Evolutionary conservation across 2,888 invertebrate genomes (phyloP), one percentile per base, ranked within the genome.

Genomic region (Criorhina ranunculi): DNA sequence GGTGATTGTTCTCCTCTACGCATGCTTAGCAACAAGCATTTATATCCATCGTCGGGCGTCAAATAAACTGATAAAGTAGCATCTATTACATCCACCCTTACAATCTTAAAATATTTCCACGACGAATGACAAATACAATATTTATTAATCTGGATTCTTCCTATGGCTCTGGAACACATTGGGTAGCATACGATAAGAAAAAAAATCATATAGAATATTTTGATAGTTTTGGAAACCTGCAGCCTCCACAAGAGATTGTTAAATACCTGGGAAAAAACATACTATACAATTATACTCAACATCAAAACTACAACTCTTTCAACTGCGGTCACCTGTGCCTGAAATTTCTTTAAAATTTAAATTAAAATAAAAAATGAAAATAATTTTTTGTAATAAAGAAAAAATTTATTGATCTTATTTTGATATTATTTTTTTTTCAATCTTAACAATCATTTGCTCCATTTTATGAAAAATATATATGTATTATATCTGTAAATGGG

Each of bases 401-500:
- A 17, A 35, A 6, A 35, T 35, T 15, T 2, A 31, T 33, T 33
- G 24, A 24, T 3, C 24, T 24, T 24, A 24, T 24, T 24, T 24
- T 24, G 5, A 46, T 12, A 46, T 8, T 5, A 46, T 24, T 24
- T 24, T n/a, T n/a, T 24, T 24, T 24, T 24, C 24, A 24, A 24
- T 24, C 24, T 24, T 24, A 24, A 24, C 24, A 24, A 24, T 24
- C n/a, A 17, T 17, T 8, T 15, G 24, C 1, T 24, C 24, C 24
- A 75, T 59, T 59, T 89, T 91, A 92, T 86, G 92, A 91, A 89
- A 92, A 92, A 91, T 91, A 92, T 83, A 92, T 91, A 88, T 92
- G 90, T 91, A 91, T 91, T 72, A 92, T 90, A 88, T 91, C 95
- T 87, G 94, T 93, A 88, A 97, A 95, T 67, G 93, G 93, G 88